A percentile compares a stretch with the other conserved stretches of the same genome.
Conservation (phyloP, 2,113 vertebrate species). For the Oreocharis arfaki region DNA sequence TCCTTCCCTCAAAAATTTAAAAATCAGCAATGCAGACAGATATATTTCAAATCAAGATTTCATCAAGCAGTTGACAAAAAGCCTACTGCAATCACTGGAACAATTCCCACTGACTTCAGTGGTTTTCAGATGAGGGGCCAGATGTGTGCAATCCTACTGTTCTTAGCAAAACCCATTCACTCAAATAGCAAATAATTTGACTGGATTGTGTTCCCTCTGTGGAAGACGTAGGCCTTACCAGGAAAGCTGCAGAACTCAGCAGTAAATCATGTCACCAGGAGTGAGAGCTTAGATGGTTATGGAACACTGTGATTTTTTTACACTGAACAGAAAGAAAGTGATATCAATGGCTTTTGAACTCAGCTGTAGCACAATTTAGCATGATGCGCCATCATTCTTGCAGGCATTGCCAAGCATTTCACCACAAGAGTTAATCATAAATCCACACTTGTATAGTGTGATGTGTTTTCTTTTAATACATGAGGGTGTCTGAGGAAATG, state of each 20-base stretch:
- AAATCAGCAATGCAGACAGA: neutral
- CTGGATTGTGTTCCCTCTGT: neutral
- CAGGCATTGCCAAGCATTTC: neutral
- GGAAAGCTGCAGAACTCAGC: neutral
- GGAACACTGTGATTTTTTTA: neutral
- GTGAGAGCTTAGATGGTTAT: neutral
- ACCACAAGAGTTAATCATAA: neutral
- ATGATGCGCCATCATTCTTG: neutral
- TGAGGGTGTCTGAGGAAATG: neutral
- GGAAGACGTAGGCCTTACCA: neutral
- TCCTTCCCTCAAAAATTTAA: neutral
- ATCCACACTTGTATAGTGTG: neutral
- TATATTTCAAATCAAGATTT: neutral
- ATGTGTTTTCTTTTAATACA: neutral
- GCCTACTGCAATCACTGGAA: neutral
- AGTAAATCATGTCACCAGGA: neutral
- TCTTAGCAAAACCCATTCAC: neutral
- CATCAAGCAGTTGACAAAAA: neutral
- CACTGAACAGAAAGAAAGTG: neutral
- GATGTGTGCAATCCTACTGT: neutral
- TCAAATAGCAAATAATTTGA: neutral
- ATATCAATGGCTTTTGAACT: neutral
- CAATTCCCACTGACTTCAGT: neutral
- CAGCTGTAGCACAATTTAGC: neutral
- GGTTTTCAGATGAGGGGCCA: neutral